Evolutionary conservation across 2,888 invertebrate genomes (phyloP), one percentile per base, ranked within the genome.

Genomic region (Pseudococcus jackbeardsleyi): DNA sequence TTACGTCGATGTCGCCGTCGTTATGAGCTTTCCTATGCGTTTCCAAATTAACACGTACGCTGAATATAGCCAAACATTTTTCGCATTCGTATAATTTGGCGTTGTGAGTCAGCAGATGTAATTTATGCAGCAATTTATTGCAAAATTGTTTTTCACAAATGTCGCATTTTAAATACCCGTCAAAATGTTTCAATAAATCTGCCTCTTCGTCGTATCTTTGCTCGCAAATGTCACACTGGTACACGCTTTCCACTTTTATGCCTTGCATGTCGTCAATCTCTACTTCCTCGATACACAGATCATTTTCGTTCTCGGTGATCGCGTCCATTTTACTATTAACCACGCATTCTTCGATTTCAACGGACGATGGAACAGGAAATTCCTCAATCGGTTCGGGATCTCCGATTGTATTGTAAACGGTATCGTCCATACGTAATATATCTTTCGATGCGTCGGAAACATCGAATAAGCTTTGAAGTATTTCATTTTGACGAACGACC

Each of bases 141-240:
- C 86, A 86, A 12, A 86, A 86, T 0, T 42, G 12, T 7, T 72
- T 42, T 15, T 72, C 86, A 50, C 86, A 86, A 48, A 26, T 39
- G 39, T 72, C 42, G 48, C 86, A 86, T 68, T 86, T 68, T 15
- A 86, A 46, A 42, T 42, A 72, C 11, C 19, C 42, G 11, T 46
- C 48, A 3, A 39, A 22, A 46, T 86, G 86, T 12, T 64, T 19
- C 12, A 72, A 15, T 7, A 72, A 48, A n/a, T 42, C 19, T 1
- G 1, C 19, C 46, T 68, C 86, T 8, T 48, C 46, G n/a, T 68
- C 86, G 86, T 64, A 86, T 72, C 26, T 86, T 9, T 86, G 86
- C 17, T 86, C 86, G 86, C 86, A 86, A 46, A 86, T 39, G 77
- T 72, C 72, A 22, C 86, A 86, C n/a, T 22, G 86, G 59, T 72